Percentiles rank a stretch among this genome's conserved stretches.
These are phyloP conservation scores for Phytoseiulus persimilis DNA, from an alignment of 2,888 invertebrate genomes.

Conservation along the genomic window DNA sequence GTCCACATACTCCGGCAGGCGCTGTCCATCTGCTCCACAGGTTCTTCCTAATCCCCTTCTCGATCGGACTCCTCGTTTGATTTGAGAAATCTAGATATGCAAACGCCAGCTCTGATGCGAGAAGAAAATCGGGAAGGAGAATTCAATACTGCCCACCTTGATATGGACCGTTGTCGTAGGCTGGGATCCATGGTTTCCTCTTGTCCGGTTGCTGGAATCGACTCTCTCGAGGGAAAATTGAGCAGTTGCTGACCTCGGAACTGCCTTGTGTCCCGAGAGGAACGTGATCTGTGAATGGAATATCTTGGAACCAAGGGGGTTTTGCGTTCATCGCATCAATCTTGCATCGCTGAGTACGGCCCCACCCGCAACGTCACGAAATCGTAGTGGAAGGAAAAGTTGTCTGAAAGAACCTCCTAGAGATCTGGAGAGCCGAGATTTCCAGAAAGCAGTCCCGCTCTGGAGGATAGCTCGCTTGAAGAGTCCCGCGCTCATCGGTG, in stretches of 20 bases:
- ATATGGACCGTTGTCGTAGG: constrained; percentile 6
- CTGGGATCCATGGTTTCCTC: neutral
- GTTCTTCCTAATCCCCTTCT: neutral
- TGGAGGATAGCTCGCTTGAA: constrained; percentile 20
- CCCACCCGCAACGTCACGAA: too few species aligned
- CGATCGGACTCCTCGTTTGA: neutral
- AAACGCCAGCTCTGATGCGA: neutral
- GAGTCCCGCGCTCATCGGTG: constrained; percentile 26
- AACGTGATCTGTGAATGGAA: neutral
- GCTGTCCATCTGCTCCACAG: neutral
- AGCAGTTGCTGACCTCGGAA: neutral
- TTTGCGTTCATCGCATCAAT: neutral
- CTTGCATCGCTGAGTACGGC: too few species aligned
- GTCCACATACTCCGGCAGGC: neutral
- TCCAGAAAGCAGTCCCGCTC: constrained; percentile 33
- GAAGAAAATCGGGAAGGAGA: neutral
- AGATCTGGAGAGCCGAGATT: neutral
- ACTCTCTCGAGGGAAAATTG: constrained; percentile 25
- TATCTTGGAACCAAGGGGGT: neutral
- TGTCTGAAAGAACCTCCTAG: neutral
- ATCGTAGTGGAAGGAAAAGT: too few species aligned
- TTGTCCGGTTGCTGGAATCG: constrained; percentile 12
- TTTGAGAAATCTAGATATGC: neutral
- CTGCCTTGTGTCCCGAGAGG: constrained; percentile 22
- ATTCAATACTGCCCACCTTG: neutral